Evolutionary conservation across 1,140 invertebrate genomes (phyloP).

Genomic region (Pissodes strobi): DNA sequence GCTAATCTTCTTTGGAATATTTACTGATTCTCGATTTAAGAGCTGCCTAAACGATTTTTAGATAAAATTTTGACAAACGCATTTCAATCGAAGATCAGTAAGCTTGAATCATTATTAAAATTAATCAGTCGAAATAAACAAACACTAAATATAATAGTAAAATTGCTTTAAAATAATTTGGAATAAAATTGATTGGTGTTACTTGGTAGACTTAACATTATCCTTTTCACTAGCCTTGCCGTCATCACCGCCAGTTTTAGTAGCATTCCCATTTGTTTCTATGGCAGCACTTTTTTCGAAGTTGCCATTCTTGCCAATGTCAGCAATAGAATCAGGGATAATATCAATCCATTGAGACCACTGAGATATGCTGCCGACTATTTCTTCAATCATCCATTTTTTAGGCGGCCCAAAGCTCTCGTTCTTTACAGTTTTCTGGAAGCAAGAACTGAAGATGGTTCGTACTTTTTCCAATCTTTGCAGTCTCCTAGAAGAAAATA

Average conservation of each 20-base stretch:
- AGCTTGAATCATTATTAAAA: conserved; percentile 5
- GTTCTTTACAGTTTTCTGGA: conserved; percentile 23
- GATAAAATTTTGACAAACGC: background rate
- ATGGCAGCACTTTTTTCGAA: background rate
- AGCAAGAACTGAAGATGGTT: conserved; percentile 14
- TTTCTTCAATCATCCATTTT: conserved; percentile 17
- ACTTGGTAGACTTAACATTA: background rate
- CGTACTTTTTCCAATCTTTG: conserved; percentile 20
- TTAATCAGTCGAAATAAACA: conserved; percentile 24
- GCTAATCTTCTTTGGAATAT: too few relatives aligned
- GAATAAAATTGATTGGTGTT: background rate
- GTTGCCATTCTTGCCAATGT: background rate
- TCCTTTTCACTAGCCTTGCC: background rate
- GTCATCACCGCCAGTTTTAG: background rate
- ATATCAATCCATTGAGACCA: background rate
- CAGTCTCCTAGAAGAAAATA: conserved; percentile 14
- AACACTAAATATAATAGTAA: conserved; percentile 5
- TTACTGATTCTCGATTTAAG: too few relatives aligned
- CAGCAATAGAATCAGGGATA: background rate
- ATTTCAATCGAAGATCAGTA: background rate
- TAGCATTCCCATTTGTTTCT: conserved; percentile 11
- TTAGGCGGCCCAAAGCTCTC: conserved; percentile 21
- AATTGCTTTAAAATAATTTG: background rate
- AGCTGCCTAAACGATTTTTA: too few relatives aligned
- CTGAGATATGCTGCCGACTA: background rate